Evolutionary conservation across 2,797 vertebrate species (phyloP), one percentile per base, ranked within the genome.

Genomic region (Sebastes taczanowskii): DNA sequence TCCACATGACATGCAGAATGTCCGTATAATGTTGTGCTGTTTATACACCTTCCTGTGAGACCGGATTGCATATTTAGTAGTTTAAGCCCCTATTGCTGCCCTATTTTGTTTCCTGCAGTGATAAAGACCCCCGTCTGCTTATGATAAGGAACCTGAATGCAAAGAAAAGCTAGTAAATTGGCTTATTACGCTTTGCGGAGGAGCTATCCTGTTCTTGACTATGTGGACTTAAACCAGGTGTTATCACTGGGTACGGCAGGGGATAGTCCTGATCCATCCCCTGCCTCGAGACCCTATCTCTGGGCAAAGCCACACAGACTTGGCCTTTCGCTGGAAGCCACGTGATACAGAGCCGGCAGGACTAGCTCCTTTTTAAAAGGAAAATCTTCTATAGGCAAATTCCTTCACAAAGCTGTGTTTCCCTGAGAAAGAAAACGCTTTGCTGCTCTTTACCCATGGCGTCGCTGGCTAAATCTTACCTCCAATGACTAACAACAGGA

Each of bases 291-390:
- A 93, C 86, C 82, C 86, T 93, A 95, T 95, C 87, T 94, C 75
- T 79, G 81, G 77, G 91, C 74, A 89, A 91, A 94, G 83, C 85
- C 88, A 86, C 62, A 83, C 84, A 86, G 90, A 88, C 91, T 85
- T 95, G 89, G 89, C 94, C 93, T 94, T 95, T 95, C 62, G 71
- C 82, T 82, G 63, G 77, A 89, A 80, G 86, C 90, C 86, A 79
- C 70, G 52, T 85, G 93, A 88, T 79, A 89, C 81, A 75, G 62
- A 86, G 53, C 88, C 85, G 88, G 86, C 81, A 67, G 86, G 22
- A 85, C 71, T 78, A 53, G 79, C 90, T 91, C 80, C 83, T 74
- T 91, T 94, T 93, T 87, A 89, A 95, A 95, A 92, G 74, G 86
- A 80, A 85, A 87, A 80, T 85, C 85, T 55, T 90, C 85, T 88